Evolutionary conservation across 2,888 invertebrate genomes (phyloP).

Genomic region (Stramonita haemastoma): DNA sequence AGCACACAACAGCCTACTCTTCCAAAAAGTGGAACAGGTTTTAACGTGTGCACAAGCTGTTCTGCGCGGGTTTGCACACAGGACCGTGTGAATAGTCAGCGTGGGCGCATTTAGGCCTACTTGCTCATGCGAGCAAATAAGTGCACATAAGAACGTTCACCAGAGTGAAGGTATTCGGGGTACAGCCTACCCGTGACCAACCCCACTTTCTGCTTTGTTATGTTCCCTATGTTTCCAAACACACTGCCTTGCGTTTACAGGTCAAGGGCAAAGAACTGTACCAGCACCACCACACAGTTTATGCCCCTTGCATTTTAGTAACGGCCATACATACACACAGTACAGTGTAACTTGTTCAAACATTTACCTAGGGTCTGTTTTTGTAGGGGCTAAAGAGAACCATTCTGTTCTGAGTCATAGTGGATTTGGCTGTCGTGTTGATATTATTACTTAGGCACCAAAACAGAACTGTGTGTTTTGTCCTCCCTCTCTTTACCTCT

Average conservation of each 20-base stretch:
- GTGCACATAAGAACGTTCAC: no score
- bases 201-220: background rate
- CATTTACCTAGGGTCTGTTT: background rate
- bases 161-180: background rate
- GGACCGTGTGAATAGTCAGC: background rate
- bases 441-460: background rate
- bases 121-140: no score
- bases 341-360: background rate
- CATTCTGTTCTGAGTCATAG: background rate
- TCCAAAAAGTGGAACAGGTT: no score
- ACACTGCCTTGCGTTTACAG: background rate
- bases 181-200: background rate
- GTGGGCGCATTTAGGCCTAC: background rate
- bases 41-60: no score
- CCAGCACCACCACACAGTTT: background rate
- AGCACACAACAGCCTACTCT: no score
- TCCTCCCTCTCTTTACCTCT: background rate
- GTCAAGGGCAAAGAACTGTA: background rate
- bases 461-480: background rate
- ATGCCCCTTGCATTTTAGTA: background rate
- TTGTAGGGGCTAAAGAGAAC: background rate
- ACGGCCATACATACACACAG: background rate
- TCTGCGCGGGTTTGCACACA: no score
- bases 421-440: background rate
- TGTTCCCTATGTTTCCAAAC: slow-evolving; percentile 13